Base-by-base conservation (phyloP, 2,888 invertebrate genomes). In the Tuberolachnus salignus region DNA sequence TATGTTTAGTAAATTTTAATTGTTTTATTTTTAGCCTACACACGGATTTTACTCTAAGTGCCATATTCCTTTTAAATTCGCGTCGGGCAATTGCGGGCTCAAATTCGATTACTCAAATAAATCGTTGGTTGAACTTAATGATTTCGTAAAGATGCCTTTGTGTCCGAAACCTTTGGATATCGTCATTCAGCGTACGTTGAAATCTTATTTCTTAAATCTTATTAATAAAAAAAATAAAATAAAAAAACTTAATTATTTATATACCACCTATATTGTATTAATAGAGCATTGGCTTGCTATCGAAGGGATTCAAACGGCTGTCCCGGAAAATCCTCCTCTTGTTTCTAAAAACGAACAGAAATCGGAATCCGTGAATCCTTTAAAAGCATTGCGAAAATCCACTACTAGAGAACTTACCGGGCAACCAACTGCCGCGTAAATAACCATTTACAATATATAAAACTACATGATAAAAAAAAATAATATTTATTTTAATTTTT, bases 241-340 rank as follows among this genome's bases (percentile, higher is more conserved):
- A 49, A 44, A 16, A 26, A 14, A 42, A 61, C 19, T 70, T 51
- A 42, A 44, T 21, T 44, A 3, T 64, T 19, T n/a, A n/a, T n/a
- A n/a, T n/a, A n/a, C n/a, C n/a, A n/a, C n/a, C n/a, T n/a, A n/a
- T n/a, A n/a, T n/a, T 70, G 53, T 1, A 81, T 82, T 84, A 82
- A 23, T 82, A 88, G 94, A 97, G 51, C 99, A 99, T 87, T 99
- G 98, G 99, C 87, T 97, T 82, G 94, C 92, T 85, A 97, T 98
- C 81, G 97, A 99, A 85, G 98, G 99, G 3, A 92, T 95, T 0
- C 98, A 99, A 84, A 99, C 99, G 0, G 94, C 97, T 0, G 94
- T 98, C 80, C 98, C 98, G 0, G 99, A 99, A 87, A 99, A 99
- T 88, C 98, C 98, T 49, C 97, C 98, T 2, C 97, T 97, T 0